These are phyloP conservation scores for Corapipo altera DNA, from an alignment of 2,113 vertebrate genomes.

Conservation along the genomic window DNA sequence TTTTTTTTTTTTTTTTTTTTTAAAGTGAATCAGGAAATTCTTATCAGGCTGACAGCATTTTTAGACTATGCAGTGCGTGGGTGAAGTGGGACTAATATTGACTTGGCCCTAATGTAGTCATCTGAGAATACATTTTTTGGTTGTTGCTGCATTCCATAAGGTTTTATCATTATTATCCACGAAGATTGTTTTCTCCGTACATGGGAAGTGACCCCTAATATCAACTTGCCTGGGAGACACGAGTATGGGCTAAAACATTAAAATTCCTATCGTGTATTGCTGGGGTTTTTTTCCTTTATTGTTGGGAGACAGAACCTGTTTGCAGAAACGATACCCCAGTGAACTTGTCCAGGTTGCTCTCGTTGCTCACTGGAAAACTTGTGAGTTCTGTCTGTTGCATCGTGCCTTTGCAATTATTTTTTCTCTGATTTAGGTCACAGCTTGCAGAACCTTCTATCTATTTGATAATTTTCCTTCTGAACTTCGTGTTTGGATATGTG, in stretches of 20 bases:
- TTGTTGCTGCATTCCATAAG: constrained; percentile 85
- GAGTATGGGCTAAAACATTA: constrained; percentile 54
- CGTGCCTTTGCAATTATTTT: background rate
- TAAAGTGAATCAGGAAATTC: constrained; percentile 74
- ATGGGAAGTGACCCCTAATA: constrained; percentile 79
- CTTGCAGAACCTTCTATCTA: background rate
- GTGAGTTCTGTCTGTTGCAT: background rate
- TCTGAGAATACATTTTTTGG: constrained; percentile 83
- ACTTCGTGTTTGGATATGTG: background rate
- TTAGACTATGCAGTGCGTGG: constrained; percentile 81
- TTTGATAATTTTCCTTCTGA: background rate
- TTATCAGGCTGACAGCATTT: constrained; percentile 82
- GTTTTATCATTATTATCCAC: constrained; percentile 84
- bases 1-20: background rate
- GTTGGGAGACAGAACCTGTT: background rate
- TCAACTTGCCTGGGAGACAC: constrained; percentile 70
- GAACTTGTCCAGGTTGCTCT: constrained; percentile 1
- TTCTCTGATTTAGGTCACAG: background rate
- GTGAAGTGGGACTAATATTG: constrained; percentile 81
- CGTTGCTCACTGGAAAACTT: background rate
- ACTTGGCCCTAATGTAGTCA: constrained; percentile 79
- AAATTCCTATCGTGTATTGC: constrained; percentile 26
- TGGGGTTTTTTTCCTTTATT: background rate
- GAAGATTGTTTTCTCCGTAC: constrained; percentile 80
- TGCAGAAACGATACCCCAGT: background rate